Percentiles rank a stretch among this genome's conserved stretches.
phyloP scores from a whole-genome alignment of 2,888 invertebrate genomes.

The Orthonychiurus folsomi region DNA sequence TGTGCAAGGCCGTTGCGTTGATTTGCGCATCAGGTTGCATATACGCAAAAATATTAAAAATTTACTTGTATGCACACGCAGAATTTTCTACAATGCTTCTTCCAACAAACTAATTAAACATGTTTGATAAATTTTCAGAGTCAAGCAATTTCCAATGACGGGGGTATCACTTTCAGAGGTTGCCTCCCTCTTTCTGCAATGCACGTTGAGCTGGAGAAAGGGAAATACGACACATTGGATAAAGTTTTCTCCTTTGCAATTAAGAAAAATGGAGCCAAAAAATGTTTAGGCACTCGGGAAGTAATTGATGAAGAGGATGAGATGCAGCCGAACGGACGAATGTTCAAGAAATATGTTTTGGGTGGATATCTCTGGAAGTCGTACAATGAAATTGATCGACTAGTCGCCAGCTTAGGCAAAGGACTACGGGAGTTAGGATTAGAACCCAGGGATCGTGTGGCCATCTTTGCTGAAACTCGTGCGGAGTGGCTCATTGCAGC shows the following conservation, averaged over 20 bases:
- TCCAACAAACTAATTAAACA: no score
- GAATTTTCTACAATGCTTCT: no score
- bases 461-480: slow-evolving; percentile 93
- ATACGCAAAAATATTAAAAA: no score
- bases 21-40: no score
- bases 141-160: slow-evolving; percentile 33
- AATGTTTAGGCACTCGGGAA: slow-evolving; percentile 80
- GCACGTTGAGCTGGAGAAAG: slow-evolving; percentile 63
- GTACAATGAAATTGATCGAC: slow-evolving; percentile 64
- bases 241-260: slow-evolving; percentile 73
- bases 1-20: no score
- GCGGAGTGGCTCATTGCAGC: slow-evolving; percentile 97
- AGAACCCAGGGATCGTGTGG: slow-evolving; percentile 63
- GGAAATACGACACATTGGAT: slow-evolving; percentile 71
- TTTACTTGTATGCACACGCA: no score
- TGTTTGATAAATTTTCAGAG: slow-evolving; percentile 56
- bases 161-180: slow-evolving; percentile 59
- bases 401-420: slow-evolving; percentile 68
- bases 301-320: slow-evolving; percentile 91
- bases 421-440: slow-evolving; percentile 76
- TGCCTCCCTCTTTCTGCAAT: slow-evolving; percentile 59
- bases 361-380: slow-evolving; percentile 88
- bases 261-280: slow-evolving; percentile 60
- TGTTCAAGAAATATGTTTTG: slow-evolving; percentile 93
- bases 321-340: slow-evolving; percentile 80